Evolutionary conservation across 2,888 invertebrate species (phyloP).

Genomic region (Bugula neritina): DNA sequence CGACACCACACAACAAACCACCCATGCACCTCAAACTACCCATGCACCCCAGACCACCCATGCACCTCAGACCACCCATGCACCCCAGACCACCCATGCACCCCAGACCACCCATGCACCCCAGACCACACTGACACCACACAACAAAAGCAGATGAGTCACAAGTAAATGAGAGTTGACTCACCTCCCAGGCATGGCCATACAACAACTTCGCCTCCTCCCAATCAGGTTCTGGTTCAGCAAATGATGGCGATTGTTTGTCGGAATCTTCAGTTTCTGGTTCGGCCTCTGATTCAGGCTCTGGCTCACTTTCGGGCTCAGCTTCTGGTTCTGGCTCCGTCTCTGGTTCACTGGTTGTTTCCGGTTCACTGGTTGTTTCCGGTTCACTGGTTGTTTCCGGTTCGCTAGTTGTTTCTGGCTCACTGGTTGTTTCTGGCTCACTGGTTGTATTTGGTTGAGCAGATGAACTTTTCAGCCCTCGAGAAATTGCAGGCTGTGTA

Average conservation of each 20-base stretch:
- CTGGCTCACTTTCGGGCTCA: slow-evolving; percentile 43
- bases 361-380: slow-evolving; percentile 26
- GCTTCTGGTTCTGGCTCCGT: slow-evolving; percentile 30
- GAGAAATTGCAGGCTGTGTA: too few relatives aligned
- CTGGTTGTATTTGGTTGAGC: not conserved
- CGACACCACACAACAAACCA: too few relatives aligned
- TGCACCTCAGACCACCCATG: too few relatives aligned
- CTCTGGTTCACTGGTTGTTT: slow-evolving; percentile 28
- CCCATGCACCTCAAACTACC: too few relatives aligned
- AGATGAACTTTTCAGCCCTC: too few relatives aligned
- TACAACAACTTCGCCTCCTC: slow-evolving; percentile 39
- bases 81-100: too few relatives aligned
- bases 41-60: too few relatives aligned
- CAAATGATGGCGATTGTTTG: slow-evolving; percentile 30
- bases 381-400: slow-evolving; percentile 29
- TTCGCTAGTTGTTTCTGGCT: slow-evolving; percentile 20
- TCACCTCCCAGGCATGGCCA: slow-evolving; percentile 60
- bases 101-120: too few relatives aligned
- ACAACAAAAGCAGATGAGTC: too few relatives aligned
- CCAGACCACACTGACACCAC: too few relatives aligned
- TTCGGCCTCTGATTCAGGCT: slow-evolving; percentile 29
- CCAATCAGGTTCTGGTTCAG: slow-evolving; percentile 47
- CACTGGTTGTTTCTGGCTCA: not conserved
- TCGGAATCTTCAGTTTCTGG: not conserved
- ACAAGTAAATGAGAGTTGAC: too few relatives aligned